phyloP scores from a whole-genome alignment of 2,797 vertebrate genomes.

The Vireo griseus region DNA sequence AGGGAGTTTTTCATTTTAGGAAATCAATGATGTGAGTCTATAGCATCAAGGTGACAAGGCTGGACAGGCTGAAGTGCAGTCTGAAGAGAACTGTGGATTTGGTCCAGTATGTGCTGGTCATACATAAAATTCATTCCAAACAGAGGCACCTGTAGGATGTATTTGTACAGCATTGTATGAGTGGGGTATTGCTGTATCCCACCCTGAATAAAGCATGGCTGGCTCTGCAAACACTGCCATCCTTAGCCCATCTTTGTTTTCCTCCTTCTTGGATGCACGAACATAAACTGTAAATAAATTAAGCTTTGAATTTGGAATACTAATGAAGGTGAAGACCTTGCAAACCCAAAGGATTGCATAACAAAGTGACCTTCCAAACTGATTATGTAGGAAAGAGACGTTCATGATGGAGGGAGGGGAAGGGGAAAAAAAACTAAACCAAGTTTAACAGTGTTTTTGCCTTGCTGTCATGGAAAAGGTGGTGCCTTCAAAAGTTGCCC shows the following conservation, averaged over 20 bases:
- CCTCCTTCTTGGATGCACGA: neutral
- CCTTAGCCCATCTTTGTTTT: neutral
- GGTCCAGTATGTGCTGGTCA: neutral
- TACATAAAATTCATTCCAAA: neutral
- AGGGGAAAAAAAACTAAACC: neutral
- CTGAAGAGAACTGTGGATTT: neutral
- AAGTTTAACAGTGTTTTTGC: neutral
- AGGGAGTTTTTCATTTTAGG: neutral
- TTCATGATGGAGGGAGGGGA: neutral
- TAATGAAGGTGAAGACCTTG: neutral
- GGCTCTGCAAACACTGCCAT: neutral
- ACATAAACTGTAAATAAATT: neutral
- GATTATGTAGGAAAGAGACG: neutral
- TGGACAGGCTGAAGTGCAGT: neutral
- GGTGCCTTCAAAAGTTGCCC: neutral
- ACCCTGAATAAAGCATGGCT: neutral
- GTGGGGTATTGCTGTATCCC: neutral
- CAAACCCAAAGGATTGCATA: neutral
- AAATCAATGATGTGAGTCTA: neutral
- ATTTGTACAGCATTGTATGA: neutral
- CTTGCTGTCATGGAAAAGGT: neutral
- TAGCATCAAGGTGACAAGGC: accelerated
- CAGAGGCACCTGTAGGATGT: neutral
- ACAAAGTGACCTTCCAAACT: neutral
- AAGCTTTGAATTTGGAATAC: neutral